Evolutionary conservation across 2,888 invertebrate species (phyloP), one percentile per base, ranked within the genome.

Genomic region (Eupithecia insigniata): DNA sequence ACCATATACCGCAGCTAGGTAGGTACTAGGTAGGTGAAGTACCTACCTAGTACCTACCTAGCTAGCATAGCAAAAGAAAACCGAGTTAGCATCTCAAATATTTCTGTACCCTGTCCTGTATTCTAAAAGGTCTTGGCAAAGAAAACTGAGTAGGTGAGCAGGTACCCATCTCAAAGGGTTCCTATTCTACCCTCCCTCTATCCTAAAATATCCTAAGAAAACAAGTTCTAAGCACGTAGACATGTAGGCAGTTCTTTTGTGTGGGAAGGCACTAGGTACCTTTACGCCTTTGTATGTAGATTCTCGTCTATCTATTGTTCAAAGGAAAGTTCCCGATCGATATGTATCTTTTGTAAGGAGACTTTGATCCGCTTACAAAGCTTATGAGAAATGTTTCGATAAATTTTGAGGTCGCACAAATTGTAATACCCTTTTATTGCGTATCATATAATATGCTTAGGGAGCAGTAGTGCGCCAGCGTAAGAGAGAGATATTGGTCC

Each of bases 341-440:
- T 77, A 74, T 28, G 60, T 76, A 76, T 78, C 76, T 77, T 73
- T 73, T 75, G 78, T 76, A 71, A 72, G 75, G 70, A 76, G 74
- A 76, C 74, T 65, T 62, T 70, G 76, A 78, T 78, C 73, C 72
- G 72, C 73, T 75, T 76, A 68, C 60, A 67, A 71, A 28, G 64
- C 46, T 66, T 67, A 67, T 61, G 66, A 66, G 61, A 74, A 71
- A 71, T 61, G 62, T 61, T 71, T 39, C 55, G 51, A 65, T 70
- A 66, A 39, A 43, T 70, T 67, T 67, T 39, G 61, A 70, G 70
- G 70, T 67, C 67, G 65, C 58, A 39, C 60, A 28, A 70, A 73
- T 65, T 58, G 18, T 70, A 73, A 73, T 68, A 34, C 34, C 18
- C 1, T 64, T 36, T 34, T 64, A 32, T 71, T 43, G 32, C 39